Base-by-base conservation (phyloP, 2,797 vertebrate genomes). In the Florisuga fusca region DNA sequence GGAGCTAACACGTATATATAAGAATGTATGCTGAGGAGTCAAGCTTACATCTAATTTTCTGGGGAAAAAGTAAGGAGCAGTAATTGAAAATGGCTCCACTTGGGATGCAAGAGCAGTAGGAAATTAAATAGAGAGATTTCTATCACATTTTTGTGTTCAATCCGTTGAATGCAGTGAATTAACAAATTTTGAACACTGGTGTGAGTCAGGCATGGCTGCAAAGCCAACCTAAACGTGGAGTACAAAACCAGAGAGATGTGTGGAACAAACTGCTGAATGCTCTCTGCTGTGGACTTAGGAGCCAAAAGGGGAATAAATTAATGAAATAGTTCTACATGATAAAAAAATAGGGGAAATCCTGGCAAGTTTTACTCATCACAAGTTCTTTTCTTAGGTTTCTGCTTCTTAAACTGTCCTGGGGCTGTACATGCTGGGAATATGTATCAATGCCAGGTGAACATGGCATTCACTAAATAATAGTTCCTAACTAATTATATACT, bases 51-150 rank as follows among this genome's bases (percentile, higher is more conserved):
- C 27, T 64, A 75, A 64, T 67, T 58, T 87, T 96, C 66, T 57
- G 36, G 19, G 51, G 29, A 43, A 9, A 23, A 45, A 38, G 19
- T 20, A 34, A 51, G n/a, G 14, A 72, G 19, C 34, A 66, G 3
- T 63, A 59, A 33, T 57, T 54, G 61, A 53, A 95, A 95, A 94
- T n/a, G 8, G 9, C 69, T 94, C 94, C 17, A 23, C 36, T 95
- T 90, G 78, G 74, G 43, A 93, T 90, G 83, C 51, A 45, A 80
- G 84, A 73, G 3, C 1, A 57, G 50, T 36, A 87, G 76, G 85
- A 62, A 82, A 92, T 94, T 84, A 82, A 95, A 71, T 29, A 82
- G 69, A 64, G n/a, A 96, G 62, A 94, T 91, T 94, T 68, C 41
- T 51, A 15, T 61, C 54, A 43, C 43, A 16, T 63, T 87, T 93